Evolutionary conservation across 2,113 vertebrate species (phyloP), one percentile per base, ranked within the genome.

Genomic region (Sorex araneus): DNA sequence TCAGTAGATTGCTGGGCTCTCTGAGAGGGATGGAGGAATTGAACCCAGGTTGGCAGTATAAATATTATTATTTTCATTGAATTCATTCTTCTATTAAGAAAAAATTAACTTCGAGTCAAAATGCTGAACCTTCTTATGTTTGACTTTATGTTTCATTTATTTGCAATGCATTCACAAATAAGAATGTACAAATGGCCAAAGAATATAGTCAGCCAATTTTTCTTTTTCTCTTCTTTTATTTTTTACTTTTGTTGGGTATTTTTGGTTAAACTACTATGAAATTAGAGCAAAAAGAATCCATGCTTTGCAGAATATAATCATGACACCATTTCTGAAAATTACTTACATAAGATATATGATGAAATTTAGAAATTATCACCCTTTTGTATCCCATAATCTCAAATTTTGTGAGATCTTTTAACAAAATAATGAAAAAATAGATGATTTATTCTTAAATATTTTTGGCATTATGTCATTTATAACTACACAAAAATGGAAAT

Each of bases 91-190:
- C 18, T 13, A 85, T 27, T 89, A 90, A 64, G 47, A n/a, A 77
- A 88, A 80, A 70, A 66, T 47, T 43, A 74, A 70, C 57, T 87
- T 76, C 83, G 50, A 89, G 84, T 80, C 30, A n/a, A 47, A 87
- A 30, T 23, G 69, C 30, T 69, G n/a, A 73, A 78, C 28, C 30
- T 88, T 7, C 36, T 47, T 73, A 1, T 84, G 4, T 91, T 32
- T 32, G 21, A 88, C 66, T 86, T 84, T 8, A 2, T 30, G 80
- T 90, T 77, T 34, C 47, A 4, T 45, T 89, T 82, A 11, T 87
- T 92, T 71, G 47, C n/a, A 93, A 80, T 69, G 9, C 18, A 79
- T 79, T 87, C 19, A 79, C 89, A 74, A n/a, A n/a, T n/a, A n/a
- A n/a, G n/a, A n/a, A n/a, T n/a, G n/a, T n/a, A n/a, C n/a, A n/a